Conservation (phyloP, 2,113 vertebrate genomes). For the Psittacara wagleri region DNA sequence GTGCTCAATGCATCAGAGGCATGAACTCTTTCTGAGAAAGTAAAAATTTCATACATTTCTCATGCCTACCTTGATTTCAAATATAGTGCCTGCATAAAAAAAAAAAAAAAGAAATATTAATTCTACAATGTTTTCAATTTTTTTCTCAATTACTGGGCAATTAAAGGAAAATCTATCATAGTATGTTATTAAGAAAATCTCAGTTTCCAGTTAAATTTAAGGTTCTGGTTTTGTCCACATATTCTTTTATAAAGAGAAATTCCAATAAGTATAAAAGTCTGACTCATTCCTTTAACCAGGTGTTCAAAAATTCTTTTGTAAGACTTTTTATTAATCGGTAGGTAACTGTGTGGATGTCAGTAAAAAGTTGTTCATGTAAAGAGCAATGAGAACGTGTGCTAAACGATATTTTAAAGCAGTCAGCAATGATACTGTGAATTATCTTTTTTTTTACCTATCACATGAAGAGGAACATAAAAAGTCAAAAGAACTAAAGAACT, state of each 20-base stretch:
- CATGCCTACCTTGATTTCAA: background rate
- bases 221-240: background rate
- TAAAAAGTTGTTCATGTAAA: background rate
- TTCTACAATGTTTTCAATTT: background rate
- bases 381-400: background rate
- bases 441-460: background rate
- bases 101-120: background rate
- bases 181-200: background rate
- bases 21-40: constrained; percentile 15
- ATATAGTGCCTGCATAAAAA: background rate
- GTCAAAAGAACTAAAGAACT: background rate
- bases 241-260: background rate
- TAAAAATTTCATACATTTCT: background rate
- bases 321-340: background rate
- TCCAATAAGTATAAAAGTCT: background rate
- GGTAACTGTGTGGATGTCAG: background rate
- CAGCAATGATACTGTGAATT: background rate
- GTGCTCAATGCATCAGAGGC: constrained; percentile 5
- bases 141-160: background rate
- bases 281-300: background rate
- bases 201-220: background rate
- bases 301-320: background rate
- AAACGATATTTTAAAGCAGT: background rate
- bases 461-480: background rate
- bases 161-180: background rate